Percentiles rank a stretch among this genome's conserved stretches.
These are phyloP conservation scores for Tipula lateralis DNA, from an alignment of 2,888 invertebrate species.

Conservation along the genomic window DNA sequence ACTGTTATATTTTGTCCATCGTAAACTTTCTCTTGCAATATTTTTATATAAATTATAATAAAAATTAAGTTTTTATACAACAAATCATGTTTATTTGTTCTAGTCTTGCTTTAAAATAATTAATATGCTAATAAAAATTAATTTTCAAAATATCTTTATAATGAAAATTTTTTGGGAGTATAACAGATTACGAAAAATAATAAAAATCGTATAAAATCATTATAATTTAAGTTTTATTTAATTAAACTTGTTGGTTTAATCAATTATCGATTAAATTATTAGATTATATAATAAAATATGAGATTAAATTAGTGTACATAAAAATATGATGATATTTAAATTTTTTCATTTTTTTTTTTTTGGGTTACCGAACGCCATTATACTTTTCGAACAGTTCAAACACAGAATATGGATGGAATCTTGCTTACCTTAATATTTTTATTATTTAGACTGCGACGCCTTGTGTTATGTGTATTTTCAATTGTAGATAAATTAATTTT, in stretches of 20 bases:
- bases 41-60: background rate
- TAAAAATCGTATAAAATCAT: background rate
- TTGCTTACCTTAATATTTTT: background rate
- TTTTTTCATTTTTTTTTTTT: background rate
- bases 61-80: background rate
- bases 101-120: background rate
- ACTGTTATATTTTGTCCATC: background rate
- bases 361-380: conserved; percentile 1
- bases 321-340: background rate
- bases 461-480: background rate
- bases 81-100: background rate
- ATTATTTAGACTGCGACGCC: background rate
- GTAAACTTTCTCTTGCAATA: background rate
- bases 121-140: background rate
- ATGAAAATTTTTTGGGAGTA: background rate
- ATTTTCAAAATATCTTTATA: background rate
- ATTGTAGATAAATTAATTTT: background rate
- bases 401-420: background rate
- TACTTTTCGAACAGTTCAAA: background rate
- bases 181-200: background rate
- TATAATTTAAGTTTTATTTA: background rate
- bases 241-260: background rate
- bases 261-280: background rate
- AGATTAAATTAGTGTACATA: background rate
- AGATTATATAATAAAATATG: background rate